Conservation (phyloP, 2,797 vertebrate species). For the Neopelma chrysocephalum region DNA sequence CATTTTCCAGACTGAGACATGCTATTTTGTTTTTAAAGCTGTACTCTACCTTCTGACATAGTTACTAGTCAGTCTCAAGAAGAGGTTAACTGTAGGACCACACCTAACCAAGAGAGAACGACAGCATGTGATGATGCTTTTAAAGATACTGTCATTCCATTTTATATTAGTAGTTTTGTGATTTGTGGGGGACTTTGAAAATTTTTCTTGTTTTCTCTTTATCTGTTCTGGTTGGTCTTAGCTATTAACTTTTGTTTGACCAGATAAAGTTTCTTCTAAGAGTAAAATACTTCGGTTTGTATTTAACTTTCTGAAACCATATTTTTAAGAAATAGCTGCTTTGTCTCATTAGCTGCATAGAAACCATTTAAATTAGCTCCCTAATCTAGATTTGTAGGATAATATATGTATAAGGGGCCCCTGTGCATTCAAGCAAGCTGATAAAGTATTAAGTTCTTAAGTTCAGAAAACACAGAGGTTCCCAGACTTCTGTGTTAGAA, state of each 20-base stretch:
- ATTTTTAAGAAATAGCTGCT: constrained; percentile 11
- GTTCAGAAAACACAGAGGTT: constrained; percentile 24
- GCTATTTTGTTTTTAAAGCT: constrained; percentile 14
- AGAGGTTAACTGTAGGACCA: background rate
- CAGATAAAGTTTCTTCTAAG: background rate
- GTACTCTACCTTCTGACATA: background rate
- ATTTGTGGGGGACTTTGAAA: background rate
- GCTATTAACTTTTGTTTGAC: background rate
- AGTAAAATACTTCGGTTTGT: background rate
- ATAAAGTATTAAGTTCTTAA: constrained; percentile 57
- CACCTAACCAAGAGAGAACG: background rate
- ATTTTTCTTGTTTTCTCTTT: background rate
- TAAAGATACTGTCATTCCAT: background rate
- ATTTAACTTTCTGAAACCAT: background rate
- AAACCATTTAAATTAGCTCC: constrained; percentile 23
- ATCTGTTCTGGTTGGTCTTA: background rate
- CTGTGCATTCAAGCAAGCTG: constrained; percentile 1
- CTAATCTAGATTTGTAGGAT: constrained; percentile 31
- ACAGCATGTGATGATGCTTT: background rate
- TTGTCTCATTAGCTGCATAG: constrained; percentile 12
- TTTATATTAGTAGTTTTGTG: background rate
- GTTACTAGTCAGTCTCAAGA: background rate
- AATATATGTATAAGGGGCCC: constrained; percentile 20
- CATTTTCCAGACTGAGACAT: background rate
- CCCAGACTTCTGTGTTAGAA: background rate